Evolutionary conservation across 2,797 vertebrate species (phyloP).

Genomic region (Denticeps clupeoides): DNA sequence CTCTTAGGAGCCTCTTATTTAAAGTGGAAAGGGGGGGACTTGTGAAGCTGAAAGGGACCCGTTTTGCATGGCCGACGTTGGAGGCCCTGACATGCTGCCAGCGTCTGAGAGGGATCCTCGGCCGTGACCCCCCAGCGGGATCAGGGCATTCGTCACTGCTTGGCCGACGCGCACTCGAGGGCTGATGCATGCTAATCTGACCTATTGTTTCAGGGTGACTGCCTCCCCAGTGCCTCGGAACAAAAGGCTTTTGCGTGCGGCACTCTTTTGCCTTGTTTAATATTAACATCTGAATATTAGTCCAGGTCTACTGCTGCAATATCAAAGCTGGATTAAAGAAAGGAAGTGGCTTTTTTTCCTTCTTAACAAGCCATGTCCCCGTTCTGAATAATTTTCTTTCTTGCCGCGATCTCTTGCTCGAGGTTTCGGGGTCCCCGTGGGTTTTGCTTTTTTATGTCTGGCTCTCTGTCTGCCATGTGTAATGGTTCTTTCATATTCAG

Average conservation of each 20-base stretch:
- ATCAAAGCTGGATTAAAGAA: constrained; percentile 32
- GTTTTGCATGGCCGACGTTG: constrained; percentile 50
- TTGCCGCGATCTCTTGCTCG: not conserved
- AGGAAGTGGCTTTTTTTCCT: not conserved
- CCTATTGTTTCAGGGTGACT: constrained; percentile 79
- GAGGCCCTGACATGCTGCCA: constrained; percentile 56
- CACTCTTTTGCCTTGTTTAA: constrained; percentile 55
- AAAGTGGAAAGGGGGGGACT: not conserved
- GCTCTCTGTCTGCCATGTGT: not conserved
- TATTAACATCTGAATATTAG: constrained; percentile 55
- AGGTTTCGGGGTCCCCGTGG: not conserved
- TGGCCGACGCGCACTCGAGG: constrained; percentile 43
- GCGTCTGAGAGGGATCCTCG: constrained; percentile 53
- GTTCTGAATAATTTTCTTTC: too few relatives aligned
- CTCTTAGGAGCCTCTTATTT: constrained; percentile 42
- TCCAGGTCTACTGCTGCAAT: constrained; percentile 32
- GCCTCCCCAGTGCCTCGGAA: constrained; percentile 65
- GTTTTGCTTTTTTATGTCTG: too few relatives aligned
- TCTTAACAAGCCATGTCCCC: too few relatives aligned
- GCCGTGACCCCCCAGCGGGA: constrained; percentile 62
- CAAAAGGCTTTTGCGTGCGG: constrained; percentile 65
- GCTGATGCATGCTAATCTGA: constrained; percentile 67
- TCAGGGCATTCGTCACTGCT: constrained; percentile 59
- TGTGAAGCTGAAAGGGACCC: constrained; percentile 47
- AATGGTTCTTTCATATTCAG: not conserved